Conservation (phyloP, 2,888 invertebrate species). For the Eristalis arbustorum region DNA sequence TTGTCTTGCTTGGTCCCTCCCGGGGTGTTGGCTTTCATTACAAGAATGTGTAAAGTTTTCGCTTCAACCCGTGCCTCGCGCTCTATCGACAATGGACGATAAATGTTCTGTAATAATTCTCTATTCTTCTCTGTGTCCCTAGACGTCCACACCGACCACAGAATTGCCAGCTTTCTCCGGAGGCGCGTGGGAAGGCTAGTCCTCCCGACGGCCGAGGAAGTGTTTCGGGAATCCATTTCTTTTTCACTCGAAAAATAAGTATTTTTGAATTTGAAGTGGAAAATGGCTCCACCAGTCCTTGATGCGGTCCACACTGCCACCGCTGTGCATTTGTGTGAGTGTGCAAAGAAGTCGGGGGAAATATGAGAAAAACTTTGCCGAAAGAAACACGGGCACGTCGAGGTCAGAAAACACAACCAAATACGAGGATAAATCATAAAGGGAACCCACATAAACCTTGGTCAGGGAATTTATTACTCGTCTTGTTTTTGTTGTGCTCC, state of each 20-base stretch:
- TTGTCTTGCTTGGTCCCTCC: background rate
- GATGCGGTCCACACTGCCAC: background rate
- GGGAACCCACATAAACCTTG: constrained; percentile 57
- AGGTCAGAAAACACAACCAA: constrained; percentile 39
- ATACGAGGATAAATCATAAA: constrained; percentile 57
- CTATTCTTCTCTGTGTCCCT: constrained; percentile 30
- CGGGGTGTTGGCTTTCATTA: constrained; percentile 39
- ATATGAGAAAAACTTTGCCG: background rate
- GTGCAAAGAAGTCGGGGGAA: background rate
- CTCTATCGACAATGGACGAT: constrained; percentile 31
- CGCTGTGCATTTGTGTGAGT: background rate
- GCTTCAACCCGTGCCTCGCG: constrained; percentile 1
- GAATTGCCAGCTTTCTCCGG: background rate
- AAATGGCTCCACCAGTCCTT: background rate
- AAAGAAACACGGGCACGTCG: background rate
- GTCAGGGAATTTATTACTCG: constrained; percentile 52
- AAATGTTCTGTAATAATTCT: constrained; percentile 44
- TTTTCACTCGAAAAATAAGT: background rate
- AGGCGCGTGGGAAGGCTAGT: background rate
- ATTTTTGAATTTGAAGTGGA: constrained; percentile 9
- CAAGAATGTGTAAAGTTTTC: constrained; percentile 39
- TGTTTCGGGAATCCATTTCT: constrained; percentile 1
- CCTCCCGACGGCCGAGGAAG: background rate
- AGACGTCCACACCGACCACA: constrained; percentile 4
- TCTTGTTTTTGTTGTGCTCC: constrained; percentile 1